phyloP scores from a whole-genome alignment of 2,797 vertebrate species.

The Chaunax sp. region DNA sequence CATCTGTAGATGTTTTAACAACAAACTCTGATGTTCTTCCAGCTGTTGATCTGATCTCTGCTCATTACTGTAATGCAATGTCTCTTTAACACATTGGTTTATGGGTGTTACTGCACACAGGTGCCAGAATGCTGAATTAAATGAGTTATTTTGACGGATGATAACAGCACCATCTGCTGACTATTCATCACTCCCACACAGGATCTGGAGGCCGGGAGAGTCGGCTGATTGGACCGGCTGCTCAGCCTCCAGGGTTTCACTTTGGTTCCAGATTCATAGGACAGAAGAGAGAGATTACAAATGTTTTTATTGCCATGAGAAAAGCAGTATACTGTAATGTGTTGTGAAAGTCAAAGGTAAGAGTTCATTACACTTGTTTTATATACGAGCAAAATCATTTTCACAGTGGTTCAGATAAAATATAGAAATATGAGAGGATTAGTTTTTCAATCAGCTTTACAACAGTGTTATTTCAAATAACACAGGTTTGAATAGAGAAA shows the following conservation, averaged over 20 bases:
- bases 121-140: not conserved
- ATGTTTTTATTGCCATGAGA: conserved; percentile 43
- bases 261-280: not conserved
- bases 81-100: not conserved
- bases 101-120: not conserved
- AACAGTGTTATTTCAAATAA: too few species aligned
- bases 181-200: conserved; percentile 52
- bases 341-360: too few species aligned
- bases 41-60: not conserved
- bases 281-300: conserved; percentile 2
- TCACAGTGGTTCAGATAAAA: too few species aligned
- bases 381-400: too few species aligned
- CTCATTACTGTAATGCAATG: not conserved
- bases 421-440: too few species aligned
- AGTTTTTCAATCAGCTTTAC: too few species aligned
- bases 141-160: conserved; percentile 3
- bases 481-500: too few species aligned
- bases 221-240: not conserved
- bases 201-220: conserved; percentile 19
- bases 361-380: too few species aligned
- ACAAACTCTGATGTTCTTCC: not conserved
- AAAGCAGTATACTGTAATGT: conserved; percentile 1
- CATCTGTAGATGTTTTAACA: too few species aligned
- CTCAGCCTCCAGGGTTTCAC: not conserved
- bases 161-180: conserved; percentile 72